A percentile compares a stretch with the other conserved stretches of the same genome.
Conservation (phyloP, 2,797 vertebrate genomes). For the Pipistrellus kuhlii region DNA sequence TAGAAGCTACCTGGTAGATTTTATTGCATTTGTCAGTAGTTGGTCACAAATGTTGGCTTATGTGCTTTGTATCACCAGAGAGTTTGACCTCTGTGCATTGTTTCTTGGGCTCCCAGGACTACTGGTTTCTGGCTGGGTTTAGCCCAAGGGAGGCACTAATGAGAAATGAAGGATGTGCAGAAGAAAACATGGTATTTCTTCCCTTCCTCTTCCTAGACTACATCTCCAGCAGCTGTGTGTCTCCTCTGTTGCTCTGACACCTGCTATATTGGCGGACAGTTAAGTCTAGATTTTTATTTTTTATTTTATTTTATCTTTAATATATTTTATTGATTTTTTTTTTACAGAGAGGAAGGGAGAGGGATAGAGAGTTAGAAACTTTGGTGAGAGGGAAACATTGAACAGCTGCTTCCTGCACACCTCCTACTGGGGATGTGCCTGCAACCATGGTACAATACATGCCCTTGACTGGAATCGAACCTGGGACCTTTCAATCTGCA, state of each 20-base stretch:
- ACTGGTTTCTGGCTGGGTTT: neutral
- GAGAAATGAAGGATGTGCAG: neutral
- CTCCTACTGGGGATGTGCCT: no score
- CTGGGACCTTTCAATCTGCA: no score
- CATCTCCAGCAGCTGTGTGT: neutral
- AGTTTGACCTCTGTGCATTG: neutral
- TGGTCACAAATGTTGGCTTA: no score
- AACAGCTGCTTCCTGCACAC: no score
- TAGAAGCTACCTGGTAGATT: neutral
- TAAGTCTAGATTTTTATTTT: neutral
- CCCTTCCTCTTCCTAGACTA: neutral
- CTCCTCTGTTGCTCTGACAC: neutral
- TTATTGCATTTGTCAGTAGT: neutral
- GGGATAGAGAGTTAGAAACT: no score
- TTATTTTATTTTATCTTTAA: no score
- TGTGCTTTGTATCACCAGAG: neutral
- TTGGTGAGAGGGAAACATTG: no score
- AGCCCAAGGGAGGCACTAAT: neutral
- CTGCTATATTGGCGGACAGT: no score
- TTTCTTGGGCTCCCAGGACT: neutral
- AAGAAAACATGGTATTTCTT: neutral
- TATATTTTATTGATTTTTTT: no score
- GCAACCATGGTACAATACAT: no score
- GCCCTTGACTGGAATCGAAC: no score
- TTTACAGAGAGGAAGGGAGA: no score